Conservation (phyloP, 2,113 vertebrate species). For the Carettochelys insculpta region DNA sequence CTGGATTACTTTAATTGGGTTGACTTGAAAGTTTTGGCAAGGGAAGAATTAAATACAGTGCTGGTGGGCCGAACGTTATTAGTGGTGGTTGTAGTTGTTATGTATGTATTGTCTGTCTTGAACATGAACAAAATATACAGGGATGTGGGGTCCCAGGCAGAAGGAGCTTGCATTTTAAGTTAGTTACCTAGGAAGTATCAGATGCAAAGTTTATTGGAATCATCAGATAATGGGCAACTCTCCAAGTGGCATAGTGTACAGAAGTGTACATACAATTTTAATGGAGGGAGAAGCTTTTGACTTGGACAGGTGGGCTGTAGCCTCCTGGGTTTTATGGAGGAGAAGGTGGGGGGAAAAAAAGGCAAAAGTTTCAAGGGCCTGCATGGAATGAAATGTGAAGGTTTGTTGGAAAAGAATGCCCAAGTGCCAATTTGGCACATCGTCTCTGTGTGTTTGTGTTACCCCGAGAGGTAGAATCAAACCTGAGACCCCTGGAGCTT, state of each 20-base stretch:
- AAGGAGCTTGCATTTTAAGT: accelerated
- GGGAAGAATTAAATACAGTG: background rate
- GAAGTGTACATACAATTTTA: accelerated
- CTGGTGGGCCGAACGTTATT: background rate
- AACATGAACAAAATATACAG: accelerated
- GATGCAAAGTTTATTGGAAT: accelerated
- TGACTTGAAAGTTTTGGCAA: background rate
- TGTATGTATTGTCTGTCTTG: accelerated
- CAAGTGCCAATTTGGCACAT: background rate
- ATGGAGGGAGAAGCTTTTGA: background rate
- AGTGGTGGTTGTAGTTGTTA: background rate
- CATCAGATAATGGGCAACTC: background rate
- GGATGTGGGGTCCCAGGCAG: background rate
- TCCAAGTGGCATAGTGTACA: background rate
- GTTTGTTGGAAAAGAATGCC: background rate
- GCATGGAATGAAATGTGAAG: background rate
- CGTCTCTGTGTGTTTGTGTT: accelerated
- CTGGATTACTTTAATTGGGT: background rate
- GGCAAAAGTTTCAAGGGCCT: background rate
- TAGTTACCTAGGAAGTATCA: accelerated
- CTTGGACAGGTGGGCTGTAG: accelerated
- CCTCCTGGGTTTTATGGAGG: background rate
- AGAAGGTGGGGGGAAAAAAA: background rate
- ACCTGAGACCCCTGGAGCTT: too few species aligned
- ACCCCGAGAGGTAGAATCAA: too few species aligned